Conservation (phyloP, 2,797 vertebrate species). For the Sciurus vulgaris region DNA sequence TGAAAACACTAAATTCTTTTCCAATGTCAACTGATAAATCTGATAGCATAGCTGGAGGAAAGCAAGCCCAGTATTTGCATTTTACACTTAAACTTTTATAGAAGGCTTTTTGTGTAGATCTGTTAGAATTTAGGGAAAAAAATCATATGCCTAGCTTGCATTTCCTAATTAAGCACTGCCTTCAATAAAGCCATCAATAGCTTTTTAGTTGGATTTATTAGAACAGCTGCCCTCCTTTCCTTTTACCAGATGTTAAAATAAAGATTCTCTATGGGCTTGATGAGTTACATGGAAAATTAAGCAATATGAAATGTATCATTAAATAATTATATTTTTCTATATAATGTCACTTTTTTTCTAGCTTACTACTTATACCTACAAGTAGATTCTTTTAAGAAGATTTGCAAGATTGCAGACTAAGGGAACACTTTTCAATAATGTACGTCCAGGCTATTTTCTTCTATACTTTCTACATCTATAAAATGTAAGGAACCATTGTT, state of each 20-base stretch:
- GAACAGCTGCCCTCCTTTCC: background rate
- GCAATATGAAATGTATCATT: background rate
- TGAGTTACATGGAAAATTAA: background rate
- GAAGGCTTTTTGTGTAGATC: background rate
- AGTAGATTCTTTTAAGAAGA: background rate
- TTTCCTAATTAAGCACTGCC: background rate
- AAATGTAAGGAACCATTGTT: background rate
- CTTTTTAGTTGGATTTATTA: constrained; percentile 34
- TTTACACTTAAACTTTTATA: constrained; percentile 1
- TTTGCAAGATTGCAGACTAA: background rate
- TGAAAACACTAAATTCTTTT: background rate
- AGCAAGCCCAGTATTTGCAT: background rate
- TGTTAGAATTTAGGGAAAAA: background rate
- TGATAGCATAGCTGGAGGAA: background rate
- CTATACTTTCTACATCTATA: background rate
- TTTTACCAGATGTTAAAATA: constrained; percentile 38
- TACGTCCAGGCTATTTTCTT: background rate
- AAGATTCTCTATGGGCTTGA: background rate
- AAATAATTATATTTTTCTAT: background rate
- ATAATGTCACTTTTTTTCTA: too few relatives aligned
- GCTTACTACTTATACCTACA: background rate
- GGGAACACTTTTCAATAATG: background rate
- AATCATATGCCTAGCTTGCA: background rate
- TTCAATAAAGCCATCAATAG: background rate
- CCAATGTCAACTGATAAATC: background rate